Evolutionary conservation across 2,888 invertebrate genomes (phyloP).

Genomic region (Nycteola revayana): DNA sequence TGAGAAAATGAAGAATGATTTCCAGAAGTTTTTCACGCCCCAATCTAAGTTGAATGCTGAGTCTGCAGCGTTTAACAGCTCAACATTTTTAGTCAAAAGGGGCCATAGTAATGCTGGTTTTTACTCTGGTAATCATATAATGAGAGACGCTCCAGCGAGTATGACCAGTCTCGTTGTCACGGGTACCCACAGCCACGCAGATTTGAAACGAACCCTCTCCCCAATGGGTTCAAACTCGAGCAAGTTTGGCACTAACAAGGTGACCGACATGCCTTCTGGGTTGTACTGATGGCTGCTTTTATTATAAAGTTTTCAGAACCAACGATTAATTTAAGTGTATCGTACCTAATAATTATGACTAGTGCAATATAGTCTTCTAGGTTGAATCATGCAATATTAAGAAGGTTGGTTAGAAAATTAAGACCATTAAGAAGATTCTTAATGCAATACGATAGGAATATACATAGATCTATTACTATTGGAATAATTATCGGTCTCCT

Average conservation of each 20-base stretch:
- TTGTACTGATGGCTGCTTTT: constrained; percentile 77
- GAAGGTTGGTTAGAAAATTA: too few relatives aligned
- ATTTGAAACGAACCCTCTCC: constrained; percentile 68
- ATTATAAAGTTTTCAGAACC: constrained; percentile 56
- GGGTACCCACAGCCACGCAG: constrained; percentile 70
- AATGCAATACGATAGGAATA: too few relatives aligned
- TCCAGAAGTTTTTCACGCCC: constrained; percentile 63
- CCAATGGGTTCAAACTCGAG: constrained; percentile 59
- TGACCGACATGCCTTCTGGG: constrained; percentile 88
- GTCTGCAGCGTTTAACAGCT: constrained; percentile 60
- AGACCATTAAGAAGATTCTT: too few relatives aligned
- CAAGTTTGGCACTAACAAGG: constrained; percentile 80
- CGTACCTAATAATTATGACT: constrained; percentile 64
- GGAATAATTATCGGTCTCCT: too few relatives aligned
- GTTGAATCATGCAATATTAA: too few relatives aligned
- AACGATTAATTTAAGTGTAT: constrained; percentile 75
- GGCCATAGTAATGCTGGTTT: constrained; percentile 84
- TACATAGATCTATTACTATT: too few relatives aligned
- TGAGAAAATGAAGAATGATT: constrained; percentile 53
- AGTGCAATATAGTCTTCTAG: constrained; percentile 72
- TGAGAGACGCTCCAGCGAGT: constrained; percentile 72
- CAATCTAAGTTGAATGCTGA: constrained; percentile 61
- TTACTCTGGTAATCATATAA: constrained; percentile 82
- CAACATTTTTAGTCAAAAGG: constrained; percentile 83
- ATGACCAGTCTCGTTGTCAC: constrained; percentile 72